Evolutionary conservation across 2,888 invertebrate genomes (phyloP), one percentile per base, ranked within the genome.

Genomic region (Pheosia gnoma): DNA sequence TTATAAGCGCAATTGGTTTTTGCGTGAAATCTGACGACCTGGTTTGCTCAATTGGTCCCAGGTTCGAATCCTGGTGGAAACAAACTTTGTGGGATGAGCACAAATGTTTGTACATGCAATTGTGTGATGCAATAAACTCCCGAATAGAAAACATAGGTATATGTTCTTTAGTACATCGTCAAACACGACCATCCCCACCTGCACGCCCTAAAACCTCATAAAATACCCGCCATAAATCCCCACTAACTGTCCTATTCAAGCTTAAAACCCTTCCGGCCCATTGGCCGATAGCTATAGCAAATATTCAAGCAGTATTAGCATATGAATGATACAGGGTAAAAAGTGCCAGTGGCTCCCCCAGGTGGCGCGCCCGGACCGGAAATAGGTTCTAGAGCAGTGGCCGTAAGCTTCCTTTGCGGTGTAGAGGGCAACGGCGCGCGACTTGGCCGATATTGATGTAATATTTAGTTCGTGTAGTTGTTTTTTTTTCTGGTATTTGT

Each of bases 321-420:
- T 91, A 90, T 91, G 90, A 91, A 91, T 91, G 89, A 84, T 84
- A 78, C 81, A 71, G 80, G 73, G 79, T 86, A 86, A 90, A 91
- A 90, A 88, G 84, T 77, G 77, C 59, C 62, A 6, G 11, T 37
- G 38, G 59, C 59, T 49, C 72, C 83, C 25, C 86, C 86, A 90
- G 88, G 89, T 89, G 87, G 86, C 79, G 77, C 72, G 80, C 81
- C 80, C 84, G 81, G 78, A 65, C 67, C 84, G 88, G 90, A 90
- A 88, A 88, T 89, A 87, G 85, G 85, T 83, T 82, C 77, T 79
- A 78, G 80, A 75, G 76, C 64, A 76, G 75, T 54, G 65, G 68
- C 68, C 61, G 67, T 75, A 70, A 72, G 75, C 74, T 75, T 74
- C 68, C 76, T 66, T 59, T 64, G 38, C 37, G 41, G 59, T 55